Conservation (phyloP, 2,797 vertebrate genomes). For the Odontamblyopus lacepedii region DNA sequence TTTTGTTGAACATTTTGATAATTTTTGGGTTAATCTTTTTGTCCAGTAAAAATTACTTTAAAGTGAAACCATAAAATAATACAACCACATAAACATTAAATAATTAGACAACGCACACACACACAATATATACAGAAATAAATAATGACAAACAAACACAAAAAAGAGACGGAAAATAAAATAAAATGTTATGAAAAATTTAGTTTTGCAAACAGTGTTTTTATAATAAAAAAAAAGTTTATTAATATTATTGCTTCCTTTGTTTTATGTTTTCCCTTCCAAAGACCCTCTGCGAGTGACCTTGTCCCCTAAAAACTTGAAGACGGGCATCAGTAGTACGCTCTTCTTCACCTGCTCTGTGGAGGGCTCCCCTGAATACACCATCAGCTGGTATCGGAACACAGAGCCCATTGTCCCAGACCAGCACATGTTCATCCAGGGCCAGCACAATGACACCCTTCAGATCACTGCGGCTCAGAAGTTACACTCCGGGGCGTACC, state of each 20-base stretch:
- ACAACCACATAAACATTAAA: not conserved
- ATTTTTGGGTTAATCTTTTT: not conserved
- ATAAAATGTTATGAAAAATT: not conserved
- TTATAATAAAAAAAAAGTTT: too few species aligned
- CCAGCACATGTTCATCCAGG: conserved; percentile 95
- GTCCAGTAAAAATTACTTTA: not conserved
- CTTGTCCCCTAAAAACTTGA: conserved; percentile 96
- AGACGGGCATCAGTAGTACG: conserved; percentile 97
- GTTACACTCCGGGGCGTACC: conserved; percentile 96
- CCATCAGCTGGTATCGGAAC: conserved; percentile 95
- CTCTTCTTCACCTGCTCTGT: conserved; percentile 95
- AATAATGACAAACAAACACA: not conserved
- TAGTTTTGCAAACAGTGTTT: too few species aligned
- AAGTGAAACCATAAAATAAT: not conserved
- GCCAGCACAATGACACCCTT: conserved; percentile 95
- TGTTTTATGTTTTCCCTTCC: not conserved
- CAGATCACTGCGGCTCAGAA: conserved; percentile 96
- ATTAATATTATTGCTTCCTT: too few species aligned
- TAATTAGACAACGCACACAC: not conserved
- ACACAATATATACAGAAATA: not conserved
- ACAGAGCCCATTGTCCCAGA: conserved; percentile 87
- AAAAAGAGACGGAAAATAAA: not conserved
- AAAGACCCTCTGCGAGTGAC: conserved; percentile 95
- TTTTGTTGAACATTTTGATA: not conserved
- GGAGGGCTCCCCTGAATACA: conserved; percentile 91